Evolutionary conservation across 2,113 vertebrate species (phyloP).

Genomic region (Syngnathus typhle): DNA sequence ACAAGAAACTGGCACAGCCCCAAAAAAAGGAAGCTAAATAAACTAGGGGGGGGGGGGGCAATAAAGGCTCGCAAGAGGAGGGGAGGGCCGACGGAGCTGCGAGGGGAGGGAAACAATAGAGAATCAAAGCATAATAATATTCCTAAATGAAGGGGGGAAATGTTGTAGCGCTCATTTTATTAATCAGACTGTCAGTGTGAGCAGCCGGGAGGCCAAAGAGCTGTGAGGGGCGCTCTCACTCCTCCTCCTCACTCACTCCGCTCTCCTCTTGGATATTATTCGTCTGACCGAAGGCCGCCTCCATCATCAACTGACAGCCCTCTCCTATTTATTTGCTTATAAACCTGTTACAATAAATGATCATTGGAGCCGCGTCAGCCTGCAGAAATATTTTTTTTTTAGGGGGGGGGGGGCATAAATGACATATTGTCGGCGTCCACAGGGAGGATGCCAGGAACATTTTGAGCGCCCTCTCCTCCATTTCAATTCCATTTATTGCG

Average conservation of each 20-base stretch:
- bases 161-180: constrained; percentile 96
- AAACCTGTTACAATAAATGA: constrained; percentile 99
- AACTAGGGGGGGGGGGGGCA: constrained; percentile 44
- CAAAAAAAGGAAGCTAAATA: not conserved
- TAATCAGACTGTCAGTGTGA: constrained; percentile 99
- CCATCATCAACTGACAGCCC: constrained; percentile 98
- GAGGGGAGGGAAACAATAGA: constrained; percentile 87
- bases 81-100: constrained; percentile 36
- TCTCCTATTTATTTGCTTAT: constrained; percentile 99
- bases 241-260: constrained; percentile 78
- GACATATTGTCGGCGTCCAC: constrained; percentile 81
- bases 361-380: constrained; percentile 98
- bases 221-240: constrained; percentile 82
- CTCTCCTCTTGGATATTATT: constrained; percentile 97
- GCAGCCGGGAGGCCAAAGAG: constrained; percentile 89
- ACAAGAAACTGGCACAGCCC: not conserved
- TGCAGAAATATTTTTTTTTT: constrained; percentile 57
- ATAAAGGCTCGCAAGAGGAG: constrained; percentile 39
- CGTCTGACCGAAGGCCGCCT: constrained; percentile 97
- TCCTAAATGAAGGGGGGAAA: constrained; percentile 99
- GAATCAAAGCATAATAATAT: constrained; percentile 99
- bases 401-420: constrained; percentile 81
- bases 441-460: constrained; percentile 92
- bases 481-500: constrained; percentile 85
- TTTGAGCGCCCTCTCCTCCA: constrained; percentile 92